These are phyloP conservation scores for Sebastes kiyomatsui DNA, from an alignment of 2,797 vertebrate genomes.

Conservation along the genomic window DNA sequence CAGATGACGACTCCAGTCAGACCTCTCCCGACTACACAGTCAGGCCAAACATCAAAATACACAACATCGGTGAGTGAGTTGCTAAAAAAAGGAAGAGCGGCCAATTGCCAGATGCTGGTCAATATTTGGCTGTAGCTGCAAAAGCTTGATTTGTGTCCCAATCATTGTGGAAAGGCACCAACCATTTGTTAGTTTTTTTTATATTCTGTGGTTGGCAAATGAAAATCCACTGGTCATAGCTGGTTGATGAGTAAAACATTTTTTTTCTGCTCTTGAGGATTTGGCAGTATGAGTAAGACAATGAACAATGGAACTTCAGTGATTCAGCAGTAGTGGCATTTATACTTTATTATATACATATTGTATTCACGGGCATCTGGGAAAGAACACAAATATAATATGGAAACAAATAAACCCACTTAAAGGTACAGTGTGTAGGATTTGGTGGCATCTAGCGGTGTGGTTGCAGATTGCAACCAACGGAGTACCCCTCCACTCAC, in stretches of 20 bases:
- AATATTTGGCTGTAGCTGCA: constrained; percentile 31
- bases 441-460: no score
- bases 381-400: neutral
- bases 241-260: constrained; percentile 28
- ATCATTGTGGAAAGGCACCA: constrained; percentile 28
- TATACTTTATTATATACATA: neutral
- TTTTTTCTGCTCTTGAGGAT: constrained; percentile 11
- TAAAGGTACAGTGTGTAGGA: no score
- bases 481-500: no score
- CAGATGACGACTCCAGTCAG: constrained; percentile 90
- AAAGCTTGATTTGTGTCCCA: constrained; percentile 19
- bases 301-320: neutral
- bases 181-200: constrained; percentile 22
- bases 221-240: constrained; percentile 13
- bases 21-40: constrained; percentile 93
- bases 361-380: neutral
- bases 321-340: constrained; percentile 6
- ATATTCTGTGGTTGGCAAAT: constrained; percentile 7
- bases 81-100: constrained; percentile 9
- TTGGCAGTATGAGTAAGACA: neutral
- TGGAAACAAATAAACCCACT: neutral
- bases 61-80: constrained; percentile 90
- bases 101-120: constrained; percentile 28
- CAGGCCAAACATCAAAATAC: constrained; percentile 94
- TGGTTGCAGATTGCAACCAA: no score